Conservation (phyloP, 2,888 invertebrate genomes). For the Camponotus fellah region DNA sequence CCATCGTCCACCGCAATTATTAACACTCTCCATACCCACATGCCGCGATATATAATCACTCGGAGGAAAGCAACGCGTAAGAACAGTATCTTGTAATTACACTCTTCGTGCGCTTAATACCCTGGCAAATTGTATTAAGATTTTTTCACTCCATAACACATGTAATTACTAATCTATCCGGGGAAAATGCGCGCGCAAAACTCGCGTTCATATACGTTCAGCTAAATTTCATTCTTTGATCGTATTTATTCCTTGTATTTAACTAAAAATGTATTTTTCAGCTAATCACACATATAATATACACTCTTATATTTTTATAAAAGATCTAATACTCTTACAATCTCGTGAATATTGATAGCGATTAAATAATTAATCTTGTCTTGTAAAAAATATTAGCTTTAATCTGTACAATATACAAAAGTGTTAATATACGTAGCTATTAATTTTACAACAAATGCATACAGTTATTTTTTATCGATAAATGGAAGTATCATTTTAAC, state of each 20-base stretch:
- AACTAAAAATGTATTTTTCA: constrained; percentile 1
- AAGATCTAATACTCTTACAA: neutral
- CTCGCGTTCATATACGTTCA: neutral
- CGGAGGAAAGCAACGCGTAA: constrained; percentile 63
- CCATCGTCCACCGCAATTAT: constrained; percentile 72
- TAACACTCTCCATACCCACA: constrained; percentile 69
- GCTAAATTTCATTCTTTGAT: constrained; percentile 10
- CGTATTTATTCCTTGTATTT: neutral
- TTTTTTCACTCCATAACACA: constrained; percentile 63
- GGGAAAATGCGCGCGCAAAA: constrained; percentile 11
- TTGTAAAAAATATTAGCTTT: neutral
- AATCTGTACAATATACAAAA: neutral
- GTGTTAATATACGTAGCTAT: neutral
- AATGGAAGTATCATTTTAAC: neutral
- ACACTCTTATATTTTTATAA: neutral
- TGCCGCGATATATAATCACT: constrained; percentile 70
- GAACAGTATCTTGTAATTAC: constrained; percentile 70
- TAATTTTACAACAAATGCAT: neutral
- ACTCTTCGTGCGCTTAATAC: constrained; percentile 71
- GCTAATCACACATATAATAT: neutral
- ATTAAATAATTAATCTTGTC: neutral
- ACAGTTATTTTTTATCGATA: neutral
- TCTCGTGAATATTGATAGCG: neutral
- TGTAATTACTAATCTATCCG: constrained; percentile 45
- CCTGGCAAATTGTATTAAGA: constrained; percentile 74